Percentiles rank a stretch among this genome's conserved stretches.
phyloP scores from a whole-genome alignment of 2,113 vertebrate species.

The Nothoprocta pentlandii region DNA sequence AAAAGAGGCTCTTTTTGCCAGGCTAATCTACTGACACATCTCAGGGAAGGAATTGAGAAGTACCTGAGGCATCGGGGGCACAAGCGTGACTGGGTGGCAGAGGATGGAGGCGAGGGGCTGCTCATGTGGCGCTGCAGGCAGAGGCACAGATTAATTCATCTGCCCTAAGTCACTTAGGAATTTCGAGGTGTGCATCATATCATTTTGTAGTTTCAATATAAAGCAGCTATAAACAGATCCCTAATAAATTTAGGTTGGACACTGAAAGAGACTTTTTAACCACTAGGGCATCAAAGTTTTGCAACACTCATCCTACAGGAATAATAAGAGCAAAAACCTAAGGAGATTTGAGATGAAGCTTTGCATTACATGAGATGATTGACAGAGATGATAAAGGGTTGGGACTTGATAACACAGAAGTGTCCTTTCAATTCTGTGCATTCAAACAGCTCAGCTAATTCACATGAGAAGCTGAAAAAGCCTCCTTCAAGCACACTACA shows the following conservation, averaged over 20 bases:
- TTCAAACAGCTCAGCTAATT: not conserved
- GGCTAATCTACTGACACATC: not conserved
- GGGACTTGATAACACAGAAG: not conserved
- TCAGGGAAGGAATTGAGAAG: not conserved
- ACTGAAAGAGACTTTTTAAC: not conserved
- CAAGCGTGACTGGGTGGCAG: not conserved
- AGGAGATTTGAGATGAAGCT: slow-evolving; percentile 11
- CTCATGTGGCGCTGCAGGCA: not conserved
- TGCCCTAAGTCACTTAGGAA: not conserved
- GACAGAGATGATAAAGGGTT: slow-evolving; percentile 9
- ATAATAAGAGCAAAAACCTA: not conserved
- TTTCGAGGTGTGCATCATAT: not conserved
- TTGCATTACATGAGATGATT: not conserved
- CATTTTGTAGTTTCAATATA: not conserved
- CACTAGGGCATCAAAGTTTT: not conserved
- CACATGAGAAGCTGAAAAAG: not conserved
- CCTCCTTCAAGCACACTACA: not conserved
- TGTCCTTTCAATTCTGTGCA: not conserved
- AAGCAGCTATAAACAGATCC: not conserved
- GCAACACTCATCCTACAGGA: not conserved
- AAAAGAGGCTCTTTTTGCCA: not conserved
- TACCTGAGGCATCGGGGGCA: not conserved
- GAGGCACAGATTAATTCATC: not conserved
- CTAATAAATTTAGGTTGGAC: not conserved
- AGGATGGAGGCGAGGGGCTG: not conserved